Base-by-base conservation (phyloP, 2,113 vertebrate species). In the Xiphophorus hellerii region DNA sequence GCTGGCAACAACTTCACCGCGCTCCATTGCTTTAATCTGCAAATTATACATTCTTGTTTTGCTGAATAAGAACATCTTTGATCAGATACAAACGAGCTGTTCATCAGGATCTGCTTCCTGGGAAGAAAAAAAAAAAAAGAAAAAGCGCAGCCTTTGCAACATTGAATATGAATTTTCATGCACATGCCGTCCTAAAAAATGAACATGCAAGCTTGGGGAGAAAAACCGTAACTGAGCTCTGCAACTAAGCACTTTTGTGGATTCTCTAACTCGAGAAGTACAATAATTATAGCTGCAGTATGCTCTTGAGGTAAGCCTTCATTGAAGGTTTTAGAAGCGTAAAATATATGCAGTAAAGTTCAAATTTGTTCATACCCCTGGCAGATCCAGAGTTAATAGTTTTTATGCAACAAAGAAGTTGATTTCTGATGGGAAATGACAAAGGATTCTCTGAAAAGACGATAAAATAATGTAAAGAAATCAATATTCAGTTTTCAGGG, bases 31-130 rank as follows among this genome's bases (percentile, higher is more conserved):
- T 82, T 73, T 91, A 90, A 90, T 91, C 79, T 83, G 78, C 81
- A 84, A 82, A 91, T 90, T 91, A 87, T 85, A 82, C 86, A 88
- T 90, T 88, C 85, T 88, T 89, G 82, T 90, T 91, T 90, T 88
- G 89, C 91, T 92, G 91, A 93, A 91, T 91, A 90, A 87, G 92
- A 90, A 83, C 66, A 76, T 86, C 84, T 91, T 92, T 90, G 91
- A 90, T 91, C 92, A 88, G 89, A 90, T 82, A 88, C 83, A 87
- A 81, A 88, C 75, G 82, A 83, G 83, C 84, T 83, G 88, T 73
- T 88, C 82, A 76, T 88, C 72, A 66, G 74, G 63, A 85, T 72
- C 64, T 69, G 76, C 78, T 83, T 77, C 80, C 73, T 74, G 29
- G 76, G 51, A n/a, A n/a, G 25, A n/a, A 54, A 2, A 48, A 48